A percentile compares a stretch with the other conserved stretches of the same genome.
phyloP scores from a whole-genome alignment of 2,888 invertebrate genomes.

The Coenonympha arcania region DNA sequence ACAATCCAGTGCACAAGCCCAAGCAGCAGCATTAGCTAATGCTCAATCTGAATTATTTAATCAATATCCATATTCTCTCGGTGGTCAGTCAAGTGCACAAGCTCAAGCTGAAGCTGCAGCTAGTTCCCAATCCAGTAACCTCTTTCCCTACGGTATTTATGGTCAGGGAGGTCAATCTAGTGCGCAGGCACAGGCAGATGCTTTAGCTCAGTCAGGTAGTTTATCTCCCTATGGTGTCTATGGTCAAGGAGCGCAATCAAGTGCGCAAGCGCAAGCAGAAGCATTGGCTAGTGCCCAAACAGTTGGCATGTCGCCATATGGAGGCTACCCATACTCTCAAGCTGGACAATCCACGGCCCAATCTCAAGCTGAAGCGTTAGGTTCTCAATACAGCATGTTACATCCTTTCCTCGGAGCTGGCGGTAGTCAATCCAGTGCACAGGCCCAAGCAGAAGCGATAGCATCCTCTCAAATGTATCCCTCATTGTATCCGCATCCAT shows the following conservation, averaged over 20 bases:
- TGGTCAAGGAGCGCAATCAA: not conserved
- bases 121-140: not conserved
- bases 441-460: slow-evolving; percentile 19
- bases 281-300: slow-evolving; percentile 4
- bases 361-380: slow-evolving; percentile 12
- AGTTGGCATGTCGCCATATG: not conserved
- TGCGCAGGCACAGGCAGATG: not conserved
- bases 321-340: not conserved
- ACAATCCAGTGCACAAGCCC: slow-evolving; percentile 11
- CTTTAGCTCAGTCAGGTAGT: not conserved
- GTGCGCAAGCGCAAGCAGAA: slow-evolving; percentile 9
- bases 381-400: not conserved
- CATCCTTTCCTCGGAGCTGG: slow-evolving; percentile 2
- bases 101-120: slow-evolving; percentile 11
- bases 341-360: not conserved
- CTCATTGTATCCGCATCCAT: slow-evolving; percentile 26
- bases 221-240: not conserved
- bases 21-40: slow-evolving; percentile 22
- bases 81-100: not conserved
- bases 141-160: not conserved
- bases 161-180: slow-evolving; percentile 7
- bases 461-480: slow-evolving; percentile 28
- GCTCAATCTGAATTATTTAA: not conserved
- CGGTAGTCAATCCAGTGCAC: slow-evolving; percentile 13
- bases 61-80: slow-evolving; percentile 12